These are phyloP conservation scores for Rhopalosiphum maidis DNA, from an alignment of 1,140 invertebrate species.

Conservation along the genomic window DNA sequence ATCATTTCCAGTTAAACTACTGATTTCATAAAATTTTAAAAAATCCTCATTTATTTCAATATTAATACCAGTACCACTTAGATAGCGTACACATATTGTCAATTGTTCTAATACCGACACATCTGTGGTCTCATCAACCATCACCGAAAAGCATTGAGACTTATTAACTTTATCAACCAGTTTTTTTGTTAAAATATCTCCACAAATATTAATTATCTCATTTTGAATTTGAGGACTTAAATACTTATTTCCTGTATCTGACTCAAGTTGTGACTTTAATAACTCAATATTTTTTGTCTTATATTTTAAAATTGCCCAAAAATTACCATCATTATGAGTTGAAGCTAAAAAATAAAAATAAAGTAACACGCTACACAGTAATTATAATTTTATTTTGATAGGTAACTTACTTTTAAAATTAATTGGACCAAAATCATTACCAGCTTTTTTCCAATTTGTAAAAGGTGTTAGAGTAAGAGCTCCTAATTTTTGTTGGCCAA, in stretches of 20 bases:
- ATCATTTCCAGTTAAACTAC: not conserved
- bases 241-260: slow-evolving; percentile 40
- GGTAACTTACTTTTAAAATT: slow-evolving; percentile 62
- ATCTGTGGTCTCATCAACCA: not conserved
- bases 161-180: not conserved
- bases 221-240: not conserved
- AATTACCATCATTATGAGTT: not conserved
- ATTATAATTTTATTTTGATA: not conserved
- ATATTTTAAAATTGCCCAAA: not conserved
- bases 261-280: not conserved
- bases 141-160: not conserved
- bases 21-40: not conserved
- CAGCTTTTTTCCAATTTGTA: not conserved
- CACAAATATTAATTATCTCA: not conserved
- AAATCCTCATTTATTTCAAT: not conserved
- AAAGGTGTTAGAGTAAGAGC: not conserved
- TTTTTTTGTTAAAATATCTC: not conserved
- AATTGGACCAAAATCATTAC: slow-evolving; percentile 61
- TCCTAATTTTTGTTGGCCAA: slow-evolving; percentile 2
- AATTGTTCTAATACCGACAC: not conserved
- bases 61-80: not conserved
- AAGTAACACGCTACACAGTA: not conserved
- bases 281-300: not conserved
- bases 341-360: not conserved
- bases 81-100: not conserved